phyloP scores from a whole-genome alignment of 2,113 vertebrate genomes.

The Apaloderma vittatum region DNA sequence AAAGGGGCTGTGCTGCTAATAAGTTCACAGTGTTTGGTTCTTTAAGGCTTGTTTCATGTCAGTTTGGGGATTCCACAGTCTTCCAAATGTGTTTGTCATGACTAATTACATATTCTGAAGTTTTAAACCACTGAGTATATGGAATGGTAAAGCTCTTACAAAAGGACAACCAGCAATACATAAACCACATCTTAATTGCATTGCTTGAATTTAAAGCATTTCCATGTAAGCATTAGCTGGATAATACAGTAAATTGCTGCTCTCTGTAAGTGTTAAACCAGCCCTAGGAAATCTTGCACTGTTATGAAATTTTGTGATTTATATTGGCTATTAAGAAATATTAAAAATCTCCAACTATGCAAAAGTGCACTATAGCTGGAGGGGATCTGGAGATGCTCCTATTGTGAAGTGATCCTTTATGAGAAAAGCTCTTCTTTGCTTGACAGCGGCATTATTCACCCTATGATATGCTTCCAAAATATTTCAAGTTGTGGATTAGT shows the following conservation, averaged over 20 bases:
- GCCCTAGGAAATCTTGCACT: slow-evolving; percentile 37
- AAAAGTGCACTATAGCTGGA: slow-evolving; percentile 7
- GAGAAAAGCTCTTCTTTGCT: slow-evolving; percentile 57
- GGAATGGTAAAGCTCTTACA: slow-evolving; percentile 15
- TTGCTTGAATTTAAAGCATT: slow-evolving; percentile 45
- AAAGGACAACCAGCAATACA: slow-evolving; percentile 27
- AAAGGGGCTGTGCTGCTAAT: neutral
- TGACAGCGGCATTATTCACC: slow-evolving; percentile 35
- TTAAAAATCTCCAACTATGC: slow-evolving; percentile 65
- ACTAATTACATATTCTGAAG: neutral
- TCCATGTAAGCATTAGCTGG: slow-evolving; percentile 26
- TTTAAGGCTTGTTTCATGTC: neutral
- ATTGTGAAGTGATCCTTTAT: slow-evolving; percentile 50
- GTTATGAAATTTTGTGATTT: slow-evolving; percentile 70
- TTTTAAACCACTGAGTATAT: neutral
- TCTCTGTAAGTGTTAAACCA: slow-evolving; percentile 46
- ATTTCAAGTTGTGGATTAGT: slow-evolving; percentile 60
- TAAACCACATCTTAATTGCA: slow-evolving; percentile 31
- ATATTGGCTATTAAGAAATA: slow-evolving; percentile 67
- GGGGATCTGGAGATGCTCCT: neutral
- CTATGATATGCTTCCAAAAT: slow-evolving; percentile 66
- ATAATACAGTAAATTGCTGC: slow-evolving; percentile 47
- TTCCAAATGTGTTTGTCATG: neutral
- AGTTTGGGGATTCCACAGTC: neutral
- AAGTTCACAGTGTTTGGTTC: neutral